Percentiles rank a stretch among this genome's conserved stretches.
Evolutionary conservation across 2,797 vertebrate genomes (phyloP).

Genomic region (Phoxinus dragarum): DNA sequence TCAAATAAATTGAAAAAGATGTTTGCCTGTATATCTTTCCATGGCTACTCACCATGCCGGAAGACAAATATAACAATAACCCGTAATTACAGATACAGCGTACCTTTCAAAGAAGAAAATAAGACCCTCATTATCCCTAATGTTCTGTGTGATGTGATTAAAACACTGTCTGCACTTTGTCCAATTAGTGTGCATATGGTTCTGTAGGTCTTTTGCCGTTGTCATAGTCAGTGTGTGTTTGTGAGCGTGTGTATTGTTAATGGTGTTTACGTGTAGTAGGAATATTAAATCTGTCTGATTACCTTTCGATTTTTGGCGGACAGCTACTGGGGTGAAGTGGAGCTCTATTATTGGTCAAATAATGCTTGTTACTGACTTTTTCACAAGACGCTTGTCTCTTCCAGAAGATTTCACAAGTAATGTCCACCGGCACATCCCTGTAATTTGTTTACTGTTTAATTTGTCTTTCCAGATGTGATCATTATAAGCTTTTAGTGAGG

Average conservation of each 20-base stretch:
- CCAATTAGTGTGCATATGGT: conserved; percentile 68
- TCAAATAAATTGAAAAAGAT: conserved; percentile 42
- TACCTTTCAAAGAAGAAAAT: conserved; percentile 67
- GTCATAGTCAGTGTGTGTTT: conserved; percentile 54
- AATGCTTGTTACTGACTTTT: conserved; percentile 35
- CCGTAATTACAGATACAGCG: conserved; percentile 71
- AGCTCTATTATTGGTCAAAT: conserved; percentile 38
- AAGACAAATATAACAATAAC: conserved; percentile 71
- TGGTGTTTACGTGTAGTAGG: conserved; percentile 45
- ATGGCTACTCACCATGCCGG: conserved; percentile 55
- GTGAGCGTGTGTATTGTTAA: conserved; percentile 27
- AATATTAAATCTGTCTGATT: conserved; percentile 37
- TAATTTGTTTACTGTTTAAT: conserved; percentile 33
- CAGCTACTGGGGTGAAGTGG: conserved; percentile 8
- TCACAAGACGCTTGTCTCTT: conserved; percentile 22
- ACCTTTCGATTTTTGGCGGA: conserved; percentile 32
- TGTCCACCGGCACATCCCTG: background rate
- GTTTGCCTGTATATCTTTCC: conserved; percentile 40
- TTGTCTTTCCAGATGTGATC: conserved; percentile 19
- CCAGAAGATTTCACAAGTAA: conserved; percentile 23
- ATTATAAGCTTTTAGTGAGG: conserved; percentile 20
- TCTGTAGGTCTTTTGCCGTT: conserved; percentile 60
- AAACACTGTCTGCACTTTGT: conserved; percentile 67
- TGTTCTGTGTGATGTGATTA: conserved; percentile 74
- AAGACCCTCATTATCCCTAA: conserved; percentile 67